Conservation (phyloP, 2,888 invertebrate genomes). For the Apocheima hispidaria region DNA sequence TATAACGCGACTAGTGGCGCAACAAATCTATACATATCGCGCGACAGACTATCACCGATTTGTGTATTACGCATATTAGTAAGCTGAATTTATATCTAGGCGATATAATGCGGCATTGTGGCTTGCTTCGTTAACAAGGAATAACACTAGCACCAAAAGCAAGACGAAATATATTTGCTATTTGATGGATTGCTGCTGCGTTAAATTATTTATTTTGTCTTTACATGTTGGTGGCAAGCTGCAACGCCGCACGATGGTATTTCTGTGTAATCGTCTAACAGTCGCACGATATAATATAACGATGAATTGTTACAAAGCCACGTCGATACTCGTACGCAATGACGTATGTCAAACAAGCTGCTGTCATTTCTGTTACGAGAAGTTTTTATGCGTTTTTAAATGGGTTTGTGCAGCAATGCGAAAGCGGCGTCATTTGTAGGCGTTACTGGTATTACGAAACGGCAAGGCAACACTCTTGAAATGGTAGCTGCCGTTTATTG, state of each 20-base stretch:
- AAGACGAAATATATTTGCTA: too few species aligned
- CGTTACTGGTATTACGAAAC: background rate
- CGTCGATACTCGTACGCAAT: background rate
- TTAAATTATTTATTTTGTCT: background rate
- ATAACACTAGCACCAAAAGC: too few species aligned
- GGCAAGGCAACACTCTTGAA: background rate
- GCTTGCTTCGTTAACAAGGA: background rate
- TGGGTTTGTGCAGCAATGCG: background rate
- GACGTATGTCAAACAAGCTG: background rate
- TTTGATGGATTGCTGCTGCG: background rate
- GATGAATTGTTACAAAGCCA: background rate
- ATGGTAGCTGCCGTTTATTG: constrained; percentile 6
- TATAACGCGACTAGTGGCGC: constrained; percentile 4
- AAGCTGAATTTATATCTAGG: background rate
- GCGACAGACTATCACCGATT: background rate
- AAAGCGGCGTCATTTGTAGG: background rate
- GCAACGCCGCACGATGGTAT: background rate
- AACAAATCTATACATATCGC: background rate
- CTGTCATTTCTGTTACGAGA: background rate
- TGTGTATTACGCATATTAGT: background rate
- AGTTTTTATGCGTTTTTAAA: background rate
- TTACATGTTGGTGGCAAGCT: background rate
- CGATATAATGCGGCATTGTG: background rate
- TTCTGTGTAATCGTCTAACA: background rate
- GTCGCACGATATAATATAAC: too few species aligned